These are phyloP conservation scores for Odontocerum albicorne DNA, from an alignment of 2,888 invertebrate species.

Conservation along the genomic window DNA sequence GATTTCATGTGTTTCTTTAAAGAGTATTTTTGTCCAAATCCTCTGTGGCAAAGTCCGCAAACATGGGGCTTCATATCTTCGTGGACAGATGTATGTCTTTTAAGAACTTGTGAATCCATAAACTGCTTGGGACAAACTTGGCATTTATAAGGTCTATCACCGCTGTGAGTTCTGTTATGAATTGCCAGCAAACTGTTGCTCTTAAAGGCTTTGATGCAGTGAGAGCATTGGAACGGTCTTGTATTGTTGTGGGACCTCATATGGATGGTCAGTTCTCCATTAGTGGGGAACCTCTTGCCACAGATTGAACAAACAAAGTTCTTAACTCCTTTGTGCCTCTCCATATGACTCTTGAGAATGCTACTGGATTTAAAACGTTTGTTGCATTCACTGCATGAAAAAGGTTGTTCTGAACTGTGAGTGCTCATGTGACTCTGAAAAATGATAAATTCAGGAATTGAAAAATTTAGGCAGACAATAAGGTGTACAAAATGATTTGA, in stretches of 20 bases:
- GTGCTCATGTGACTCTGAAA: constrained; percentile 28
- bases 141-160: constrained; percentile 28
- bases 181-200: constrained; percentile 13
- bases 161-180: constrained; percentile 23
- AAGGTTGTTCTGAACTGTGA: constrained; percentile 24
- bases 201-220: constrained; percentile 19
- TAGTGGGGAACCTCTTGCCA: constrained; percentile 29
- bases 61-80: constrained; percentile 24
- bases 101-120: constrained; percentile 27
- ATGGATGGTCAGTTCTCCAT: constrained; percentile 25
- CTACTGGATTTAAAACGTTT: constrained; percentile 25
- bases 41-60: constrained; percentile 27
- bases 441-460: not conserved
- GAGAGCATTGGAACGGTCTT: constrained; percentile 14
- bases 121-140: constrained; percentile 28
- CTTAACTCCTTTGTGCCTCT: constrained; percentile 23
- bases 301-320: constrained; percentile 31
- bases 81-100: constrained; percentile 22
- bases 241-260: constrained; percentile 24
- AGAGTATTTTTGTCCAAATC: constrained; percentile 22
- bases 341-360: constrained; percentile 23
- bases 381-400: constrained; percentile 16
- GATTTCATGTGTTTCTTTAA: constrained; percentile 25
- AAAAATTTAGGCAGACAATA: no score
- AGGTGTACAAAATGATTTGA: no score